Evolutionary conservation across 2,888 invertebrate genomes (phyloP), one percentile per base, ranked within the genome.

Genomic region (Lymantria monacha): DNA sequence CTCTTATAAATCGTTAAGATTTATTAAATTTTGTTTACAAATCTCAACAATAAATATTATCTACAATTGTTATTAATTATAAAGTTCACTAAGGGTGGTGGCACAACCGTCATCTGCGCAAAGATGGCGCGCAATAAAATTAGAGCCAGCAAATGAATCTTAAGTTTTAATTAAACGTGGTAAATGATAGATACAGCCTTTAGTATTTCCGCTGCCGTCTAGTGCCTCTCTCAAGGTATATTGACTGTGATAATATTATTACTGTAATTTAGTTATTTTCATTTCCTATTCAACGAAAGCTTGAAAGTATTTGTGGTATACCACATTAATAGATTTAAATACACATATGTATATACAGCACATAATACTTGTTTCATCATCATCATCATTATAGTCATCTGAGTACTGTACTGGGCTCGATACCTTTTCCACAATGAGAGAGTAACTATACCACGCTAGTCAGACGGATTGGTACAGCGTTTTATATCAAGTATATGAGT

Each of bases 161-260:
- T 66, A 74, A 80, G 74, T 81, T 85, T 84, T 85, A 85, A 85
- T 85, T 85, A 84, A 85, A 83, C 59, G 60, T 63, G 70, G 60
- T 66, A 74, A 76, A 68, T 73, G 76, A 71, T 71, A 51, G 64
- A 56, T 56, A 44, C 55, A 56, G 58, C 48, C 51, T 48, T 57
- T 59, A 55, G 37, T 43, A 37, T 51, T 54, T 52, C 53, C 57
- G 42, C 52, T 54, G 52, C 53, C 58, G 55, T 43, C 60, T 46
- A 53, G 55, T 53, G 59, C 59, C 43, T 42, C 57, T 47, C 53
- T 55, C 46, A 52, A 52, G 53, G 57, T 62, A 56, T 65, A 48
- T 49, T 59, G 59, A 65, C 57, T 55, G 22, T 22, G 22, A 2
- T 22, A 22, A 22, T 3, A 22, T 22, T 22, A 22, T 22, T 22